Evolutionary conservation across 2,113 vertebrate species (phyloP).

Genomic region (Parotia lawesii): DNA sequence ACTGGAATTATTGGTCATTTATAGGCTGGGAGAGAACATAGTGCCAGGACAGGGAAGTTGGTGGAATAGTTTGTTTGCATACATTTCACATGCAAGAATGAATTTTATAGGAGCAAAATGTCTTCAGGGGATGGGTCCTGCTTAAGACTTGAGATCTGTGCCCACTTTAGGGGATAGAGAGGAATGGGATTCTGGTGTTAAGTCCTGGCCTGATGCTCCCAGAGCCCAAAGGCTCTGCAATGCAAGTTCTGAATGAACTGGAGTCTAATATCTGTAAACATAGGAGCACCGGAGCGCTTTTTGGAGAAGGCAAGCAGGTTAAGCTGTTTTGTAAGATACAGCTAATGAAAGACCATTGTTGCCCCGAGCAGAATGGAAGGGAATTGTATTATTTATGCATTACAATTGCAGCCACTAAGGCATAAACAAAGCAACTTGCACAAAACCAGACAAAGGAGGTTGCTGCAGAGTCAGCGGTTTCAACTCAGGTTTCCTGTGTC

Average conservation of each 20-base stretch:
- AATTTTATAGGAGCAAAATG: not conserved
- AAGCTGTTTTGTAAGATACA: constrained; percentile 7
- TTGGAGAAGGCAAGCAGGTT: not conserved
- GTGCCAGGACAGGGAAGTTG: not conserved
- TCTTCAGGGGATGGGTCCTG: not conserved
- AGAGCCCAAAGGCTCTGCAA: not conserved
- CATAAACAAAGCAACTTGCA: constrained; percentile 39
- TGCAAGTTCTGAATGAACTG: not conserved
- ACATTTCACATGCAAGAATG: not conserved
- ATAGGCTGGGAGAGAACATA: not conserved
- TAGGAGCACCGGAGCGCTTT: not conserved
- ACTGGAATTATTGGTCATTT: not conserved
- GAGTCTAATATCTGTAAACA: not conserved
- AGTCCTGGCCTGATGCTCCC: not conserved
- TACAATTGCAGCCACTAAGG: not conserved
- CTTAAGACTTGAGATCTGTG: not conserved
- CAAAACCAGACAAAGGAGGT: constrained; percentile 22
- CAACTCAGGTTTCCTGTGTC: constrained; percentile 34
- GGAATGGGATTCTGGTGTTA: not conserved
- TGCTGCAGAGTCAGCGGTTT: constrained; percentile 31
- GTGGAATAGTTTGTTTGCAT: not conserved
- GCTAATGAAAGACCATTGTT: not conserved
- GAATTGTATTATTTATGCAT: constrained; percentile 6
- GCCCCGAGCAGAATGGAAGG: not conserved
- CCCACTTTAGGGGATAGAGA: not conserved